Percentiles rank a stretch among this genome's conserved stretches.
These are phyloP conservation scores for Dolomedes plantarius DNA, from an alignment of 2,888 invertebrate genomes.

Conservation along the genomic window DNA sequence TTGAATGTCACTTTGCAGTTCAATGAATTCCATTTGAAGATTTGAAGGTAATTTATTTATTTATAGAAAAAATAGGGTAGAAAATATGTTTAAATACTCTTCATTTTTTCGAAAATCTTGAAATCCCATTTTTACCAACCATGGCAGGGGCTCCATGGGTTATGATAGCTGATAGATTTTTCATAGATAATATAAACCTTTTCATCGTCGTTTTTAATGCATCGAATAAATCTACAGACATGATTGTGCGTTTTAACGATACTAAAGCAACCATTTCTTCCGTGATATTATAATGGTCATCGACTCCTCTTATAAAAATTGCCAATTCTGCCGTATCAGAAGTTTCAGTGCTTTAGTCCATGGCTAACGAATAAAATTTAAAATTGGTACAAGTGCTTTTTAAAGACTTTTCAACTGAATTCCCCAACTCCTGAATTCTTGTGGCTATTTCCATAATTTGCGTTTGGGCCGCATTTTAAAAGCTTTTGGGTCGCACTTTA, in stretches of 20 bases:
- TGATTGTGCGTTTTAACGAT: background rate
- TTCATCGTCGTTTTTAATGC: too few relatives aligned
- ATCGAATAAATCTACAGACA: background rate
- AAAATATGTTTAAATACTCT: constrained; percentile 3
- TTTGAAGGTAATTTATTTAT: constrained; percentile 12
- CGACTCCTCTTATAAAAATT: too few relatives aligned
- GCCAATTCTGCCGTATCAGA: background rate
- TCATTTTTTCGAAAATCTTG: constrained; percentile 9
- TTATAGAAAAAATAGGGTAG: constrained; percentile 8
- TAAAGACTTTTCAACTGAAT: background rate
- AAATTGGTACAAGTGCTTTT: background rate
- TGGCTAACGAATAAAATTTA: background rate
- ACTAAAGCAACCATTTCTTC: too few relatives aligned
- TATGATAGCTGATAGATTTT: too few relatives aligned
- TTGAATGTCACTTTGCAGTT: constrained; percentile 10
- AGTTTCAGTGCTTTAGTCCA: too few relatives aligned
- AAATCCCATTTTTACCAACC: constrained; percentile 1
- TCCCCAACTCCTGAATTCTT: background rate
- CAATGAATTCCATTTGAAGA: constrained; percentile 28
- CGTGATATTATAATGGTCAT: too few relatives aligned
- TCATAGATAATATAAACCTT: too few relatives aligned
- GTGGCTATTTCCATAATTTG: background rate
- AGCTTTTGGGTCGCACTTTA: background rate
- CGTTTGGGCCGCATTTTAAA: too few relatives aligned
- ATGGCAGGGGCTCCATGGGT: too few relatives aligned